Conservation (phyloP, 2,888 invertebrate species). For the Trissolcus japonicus region DNA sequence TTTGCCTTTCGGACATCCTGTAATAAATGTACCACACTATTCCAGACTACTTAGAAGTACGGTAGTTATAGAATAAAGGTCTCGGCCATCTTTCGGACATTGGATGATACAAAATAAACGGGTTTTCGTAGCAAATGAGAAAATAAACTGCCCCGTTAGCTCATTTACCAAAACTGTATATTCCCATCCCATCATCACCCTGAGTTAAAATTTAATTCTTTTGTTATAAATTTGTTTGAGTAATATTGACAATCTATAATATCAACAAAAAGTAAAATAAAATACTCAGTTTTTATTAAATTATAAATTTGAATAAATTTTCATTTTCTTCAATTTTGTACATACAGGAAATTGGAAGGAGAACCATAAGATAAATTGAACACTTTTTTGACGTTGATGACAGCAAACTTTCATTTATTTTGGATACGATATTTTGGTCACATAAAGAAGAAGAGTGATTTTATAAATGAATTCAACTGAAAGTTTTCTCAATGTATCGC, state of each 20-base stretch:
- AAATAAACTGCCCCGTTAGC: constrained; percentile 23
- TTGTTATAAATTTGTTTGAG: too few species aligned
- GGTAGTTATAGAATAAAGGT: constrained; percentile 38
- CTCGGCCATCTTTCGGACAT: constrained; percentile 35
- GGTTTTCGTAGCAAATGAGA: constrained; percentile 40
- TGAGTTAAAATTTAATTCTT: not conserved
- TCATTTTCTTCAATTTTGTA: too few species aligned
- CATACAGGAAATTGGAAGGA: too few species aligned
- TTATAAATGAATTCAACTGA: constrained; percentile 18
- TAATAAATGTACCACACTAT: constrained; percentile 46
- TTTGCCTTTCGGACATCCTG: constrained; percentile 36
- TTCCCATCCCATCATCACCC: not conserved
- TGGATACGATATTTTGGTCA: constrained; percentile 9
- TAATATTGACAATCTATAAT: not conserved
- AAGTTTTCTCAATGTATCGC: constrained; percentile 24
- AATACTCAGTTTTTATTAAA: too few species aligned
- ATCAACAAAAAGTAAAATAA: not conserved
- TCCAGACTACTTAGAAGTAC: constrained; percentile 47
- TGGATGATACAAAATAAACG: constrained; percentile 20
- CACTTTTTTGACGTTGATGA: not conserved
- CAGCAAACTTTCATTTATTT: constrained; percentile 3
- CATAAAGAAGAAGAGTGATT: not conserved
- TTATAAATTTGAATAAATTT: too few species aligned
- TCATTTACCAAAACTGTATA: constrained; percentile 13
- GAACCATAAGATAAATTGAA: too few species aligned